These are phyloP conservation scores for Chymomyza costata DNA, from an alignment of 1,140 invertebrate genomes.

Conservation along the genomic window DNA sequence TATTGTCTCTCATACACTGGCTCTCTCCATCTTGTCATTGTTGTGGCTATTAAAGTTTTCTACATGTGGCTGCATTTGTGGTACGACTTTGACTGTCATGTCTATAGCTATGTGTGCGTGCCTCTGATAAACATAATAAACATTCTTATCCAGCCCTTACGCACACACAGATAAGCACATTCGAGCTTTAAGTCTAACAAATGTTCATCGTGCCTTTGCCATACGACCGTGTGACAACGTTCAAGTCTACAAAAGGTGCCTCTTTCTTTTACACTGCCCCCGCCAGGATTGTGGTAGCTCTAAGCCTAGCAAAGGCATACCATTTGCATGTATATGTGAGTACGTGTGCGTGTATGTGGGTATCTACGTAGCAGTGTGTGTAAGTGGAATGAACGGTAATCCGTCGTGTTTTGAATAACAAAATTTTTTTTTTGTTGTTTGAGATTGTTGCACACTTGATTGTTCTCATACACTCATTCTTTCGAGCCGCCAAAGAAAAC, in stretches of 20 bases:
- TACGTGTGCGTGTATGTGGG: slow-evolving; percentile 9
- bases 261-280: too few species aligned
- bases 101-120: slow-evolving; percentile 26
- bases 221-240: slow-evolving; percentile 41
- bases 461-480: slow-evolving; percentile 5
- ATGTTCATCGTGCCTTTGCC: slow-evolving; percentile 47
- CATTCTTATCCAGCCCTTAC: slow-evolving; percentile 56
- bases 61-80: slow-evolving; percentile 66
- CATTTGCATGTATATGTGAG: slow-evolving; percentile 7
- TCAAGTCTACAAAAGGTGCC: slow-evolving; percentile 41
- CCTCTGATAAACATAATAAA: slow-evolving; percentile 59
- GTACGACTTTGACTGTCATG: slow-evolving; percentile 33
- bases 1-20: too few species aligned
- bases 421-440: slow-evolving; percentile 58
- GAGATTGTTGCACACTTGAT: slow-evolving; percentile 62
- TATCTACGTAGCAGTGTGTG: slow-evolving; percentile 26
- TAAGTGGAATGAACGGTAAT: slow-evolving; percentile 71
- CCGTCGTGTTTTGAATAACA: slow-evolving; percentile 72
- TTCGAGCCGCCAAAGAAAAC: slow-evolving; percentile 32
- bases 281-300: slow-evolving; percentile 40
- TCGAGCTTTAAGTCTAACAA: slow-evolving; percentile 68
- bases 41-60: slow-evolving; percentile 50
- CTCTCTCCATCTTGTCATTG: too few species aligned
- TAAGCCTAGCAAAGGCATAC: slow-evolving; percentile 20
- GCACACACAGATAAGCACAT: slow-evolving; percentile 34